Evolutionary conservation across 1,140 invertebrate species (phyloP), one percentile per base, ranked within the genome.

Genomic region (Orius insidiosus): DNA sequence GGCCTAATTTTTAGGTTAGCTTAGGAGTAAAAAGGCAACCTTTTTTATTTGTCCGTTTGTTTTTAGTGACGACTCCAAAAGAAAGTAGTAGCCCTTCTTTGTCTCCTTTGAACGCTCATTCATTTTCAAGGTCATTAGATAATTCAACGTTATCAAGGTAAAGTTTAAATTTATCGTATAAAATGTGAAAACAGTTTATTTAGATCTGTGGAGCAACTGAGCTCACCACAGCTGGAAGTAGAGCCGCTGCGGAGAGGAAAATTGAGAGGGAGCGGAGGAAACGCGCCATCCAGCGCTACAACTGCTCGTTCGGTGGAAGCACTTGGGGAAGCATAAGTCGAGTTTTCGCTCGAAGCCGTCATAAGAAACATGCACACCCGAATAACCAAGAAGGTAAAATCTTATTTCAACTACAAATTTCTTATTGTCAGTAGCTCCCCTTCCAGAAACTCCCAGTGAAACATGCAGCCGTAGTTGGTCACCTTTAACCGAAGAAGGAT

Each of bases 271-370:
- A 59, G 50, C 55, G 62, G 48, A 62, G 69, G 57, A 60, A 4
- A 50, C 67, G 47, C 63, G 63, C 2, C 68, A 9, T 44, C 47
- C 68, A n/a, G 57, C 62, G 45, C 69, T 71, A 43, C 41, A 19
- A 46, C 43, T 2, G 41, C 36, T 13, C 33, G 43, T 4, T 14
- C 34, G 11, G 1, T 69, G 50, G 76, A 1, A 67, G 70, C 6
- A 71, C 77, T 1, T 85, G 81, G 81, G 80, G 80, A 37, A 81
- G 78, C 54, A 85, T 85, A 55, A 81, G 78, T 0, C 68, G 85
- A 52, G 86, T 90, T 7, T 90, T 90, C 59, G 82, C 85, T 0
- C 66, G 85, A 6, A 82, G 80, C 43, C 72, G 84, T 47, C 82
- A 87, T 59, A 72, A 85, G 59, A 85, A 83, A 53, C 60, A 63